Conservation (phyloP, 2,888 invertebrate genomes). For the Caenorhabditis auriculariae region DNA sequence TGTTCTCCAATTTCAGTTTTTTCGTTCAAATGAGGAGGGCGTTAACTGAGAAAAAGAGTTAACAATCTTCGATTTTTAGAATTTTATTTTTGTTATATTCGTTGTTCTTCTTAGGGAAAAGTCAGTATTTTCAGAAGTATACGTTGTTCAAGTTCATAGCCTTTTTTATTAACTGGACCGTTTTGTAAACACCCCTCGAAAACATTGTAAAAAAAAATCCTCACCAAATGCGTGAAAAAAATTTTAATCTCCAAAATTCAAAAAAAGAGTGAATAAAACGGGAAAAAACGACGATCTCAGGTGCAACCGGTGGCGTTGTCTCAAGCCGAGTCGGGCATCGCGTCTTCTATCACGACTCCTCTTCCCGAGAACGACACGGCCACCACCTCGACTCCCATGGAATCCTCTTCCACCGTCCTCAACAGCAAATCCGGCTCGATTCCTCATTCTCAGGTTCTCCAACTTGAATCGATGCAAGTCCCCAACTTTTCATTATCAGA, state of each 20-base stretch:
- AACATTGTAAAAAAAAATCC: not conserved
- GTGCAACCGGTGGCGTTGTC: constrained; percentile 35
- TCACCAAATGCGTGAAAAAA: not conserved
- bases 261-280: not conserved
- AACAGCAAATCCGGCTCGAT: not conserved
- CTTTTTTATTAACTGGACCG: too few relatives aligned
- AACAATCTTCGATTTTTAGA: too few relatives aligned
- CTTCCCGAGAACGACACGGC: constrained; percentile 20
- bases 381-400: constrained; percentile 26
- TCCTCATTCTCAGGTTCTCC: too few relatives aligned
- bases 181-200: too few relatives aligned
- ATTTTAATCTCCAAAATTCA: not conserved
- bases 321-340: constrained; percentile 36
- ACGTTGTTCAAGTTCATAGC: too few relatives aligned
- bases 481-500: too few relatives aligned
- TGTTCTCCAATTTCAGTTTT: too few relatives aligned
- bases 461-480: too few relatives aligned
- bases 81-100: not conserved
- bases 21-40: too few relatives aligned
- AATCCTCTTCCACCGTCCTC: not conserved
- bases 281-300: not conserved
- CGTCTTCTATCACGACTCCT: constrained; percentile 35
- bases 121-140: not conserved
- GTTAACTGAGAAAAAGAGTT: too few relatives aligned
- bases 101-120: not conserved